Evolutionary conservation across 2,113 vertebrate species (phyloP).

Genomic region (Dascyllus trimaculatus): DNA sequence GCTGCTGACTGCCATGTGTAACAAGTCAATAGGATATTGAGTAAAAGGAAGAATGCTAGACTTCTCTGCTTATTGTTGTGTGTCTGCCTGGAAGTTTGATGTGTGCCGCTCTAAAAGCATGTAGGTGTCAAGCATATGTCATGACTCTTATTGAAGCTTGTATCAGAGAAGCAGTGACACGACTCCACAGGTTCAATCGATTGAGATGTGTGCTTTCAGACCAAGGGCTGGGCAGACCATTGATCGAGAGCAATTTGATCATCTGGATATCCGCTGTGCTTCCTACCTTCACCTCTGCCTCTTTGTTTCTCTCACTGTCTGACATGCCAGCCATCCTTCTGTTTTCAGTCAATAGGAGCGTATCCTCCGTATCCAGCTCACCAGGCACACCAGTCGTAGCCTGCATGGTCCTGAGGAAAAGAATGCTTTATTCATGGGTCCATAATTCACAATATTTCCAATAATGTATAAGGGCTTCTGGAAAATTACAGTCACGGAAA

Average conservation of each 20-base stretch:
- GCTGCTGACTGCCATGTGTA: neutral
- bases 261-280: slow-evolving; percentile 18
- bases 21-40: neutral
- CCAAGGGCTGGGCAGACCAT: neutral
- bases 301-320: slow-evolving; percentile 10
- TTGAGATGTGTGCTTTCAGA: neutral
- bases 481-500: too few species aligned
- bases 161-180: neutral
- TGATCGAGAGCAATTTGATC: slow-evolving; percentile 35
- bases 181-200: slow-evolving; percentile 4
- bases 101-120: slow-evolving; percentile 7
- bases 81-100: neutral
- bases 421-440: neutral
- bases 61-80: slow-evolving; percentile 3
- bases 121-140: slow-evolving; percentile 11
- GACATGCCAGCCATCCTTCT: slow-evolving; percentile 3
- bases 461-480: neutral
- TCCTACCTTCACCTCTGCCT: neutral
- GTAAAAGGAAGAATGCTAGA: slow-evolving; percentile 2
- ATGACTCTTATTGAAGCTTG: slow-evolving; percentile 12
- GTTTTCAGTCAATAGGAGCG: slow-evolving; percentile 38
- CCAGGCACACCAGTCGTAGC: neutral
- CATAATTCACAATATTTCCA: neutral
- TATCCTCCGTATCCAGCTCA: neutral
- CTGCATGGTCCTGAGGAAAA: neutral